phyloP scores from a whole-genome alignment of 2,888 invertebrate species.

The Troides helena region DNA sequence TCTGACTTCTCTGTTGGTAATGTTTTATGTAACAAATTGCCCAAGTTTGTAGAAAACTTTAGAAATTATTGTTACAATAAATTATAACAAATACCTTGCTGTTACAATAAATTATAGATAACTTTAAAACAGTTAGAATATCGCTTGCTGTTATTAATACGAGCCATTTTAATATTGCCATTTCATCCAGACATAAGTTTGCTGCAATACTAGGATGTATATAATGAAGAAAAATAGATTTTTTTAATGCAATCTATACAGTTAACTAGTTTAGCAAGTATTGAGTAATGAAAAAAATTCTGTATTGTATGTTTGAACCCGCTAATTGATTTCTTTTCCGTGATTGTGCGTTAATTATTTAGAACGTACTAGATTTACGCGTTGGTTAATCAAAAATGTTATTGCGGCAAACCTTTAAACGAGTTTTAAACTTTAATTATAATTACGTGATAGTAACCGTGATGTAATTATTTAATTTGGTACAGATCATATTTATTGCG shows the following conservation, averaged over 20 bases:
- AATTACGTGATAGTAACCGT: slow-evolving; percentile 44
- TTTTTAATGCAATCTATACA: no score
- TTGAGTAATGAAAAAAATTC: not conserved
- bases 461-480: slow-evolving; percentile 12
- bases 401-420: slow-evolving; percentile 38
- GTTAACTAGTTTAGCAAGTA: no score
- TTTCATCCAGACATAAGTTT: not conserved
- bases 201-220: not conserved
- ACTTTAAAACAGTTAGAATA: no score
- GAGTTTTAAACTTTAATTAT: slow-evolving; percentile 35
- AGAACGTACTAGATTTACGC: slow-evolving; percentile 51
- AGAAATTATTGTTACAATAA: not conserved
- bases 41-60: slow-evolving; percentile 27
- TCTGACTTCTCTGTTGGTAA: slow-evolving; percentile 21
- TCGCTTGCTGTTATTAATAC: no score
- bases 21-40: slow-evolving; percentile 29
- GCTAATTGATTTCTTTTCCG: slow-evolving; percentile 52
- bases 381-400: slow-evolving; percentile 51
- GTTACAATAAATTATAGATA: slow-evolving; percentile 11
- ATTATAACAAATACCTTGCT: slow-evolving; percentile 23
- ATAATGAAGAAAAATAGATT: no score
- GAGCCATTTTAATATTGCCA: no score
- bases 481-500: slow-evolving; percentile 11
- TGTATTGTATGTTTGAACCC: slow-evolving; percentile 28
- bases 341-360: slow-evolving; percentile 36